Base-by-base conservation (phyloP, 2,113 vertebrate species). In the Malurus cyaneus region DNA sequence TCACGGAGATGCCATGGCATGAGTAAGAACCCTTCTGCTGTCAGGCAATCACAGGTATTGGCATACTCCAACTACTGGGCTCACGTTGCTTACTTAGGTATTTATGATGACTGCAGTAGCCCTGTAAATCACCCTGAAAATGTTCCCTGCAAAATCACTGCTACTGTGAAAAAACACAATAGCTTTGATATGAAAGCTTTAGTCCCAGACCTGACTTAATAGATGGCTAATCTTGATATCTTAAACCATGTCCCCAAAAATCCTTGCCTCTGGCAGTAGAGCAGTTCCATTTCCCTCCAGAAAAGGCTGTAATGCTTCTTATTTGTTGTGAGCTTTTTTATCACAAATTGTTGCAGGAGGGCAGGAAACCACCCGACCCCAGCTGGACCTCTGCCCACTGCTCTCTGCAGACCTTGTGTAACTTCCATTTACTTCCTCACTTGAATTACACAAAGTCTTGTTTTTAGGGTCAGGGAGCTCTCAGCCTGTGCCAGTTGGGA, bases 51-150 rank as follows among this genome's bases (percentile, higher is more conserved):
- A 66, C n/a, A 81, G 28, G n/a, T 72, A n/a, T 59, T 91, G 82
- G 52, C 84, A 62, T 32, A 34, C 46, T 81, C 50, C 52, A 44
- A 16, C 78, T 64, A 53, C 57, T 76, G 66, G 44, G 67, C 62
- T 80, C 82, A 62, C 20, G 36, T 50, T 39, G 20, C 69, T 93
- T 93, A 67, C 60, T 80, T 52, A 72, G 28, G 20, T 73, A 83
- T 91, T 94, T 94, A 84, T 93, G 80, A 86, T 84, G 50, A 88
- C 89, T 91, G 74, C 74, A 86, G 73, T 57, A 89, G 46, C 67
- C 92, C 80, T 66, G 57, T 89, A 67, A 83, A 91, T 84, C 61
- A 88, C 52, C 52, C 83, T 76, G 42, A 71, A 86, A 83, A 92
- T 44, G 34, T 50, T 80, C 94, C 78, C 84, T 91, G 71, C 16